Conservation (phyloP, 2,888 invertebrate species). For the Dynastes grantii region DNA sequence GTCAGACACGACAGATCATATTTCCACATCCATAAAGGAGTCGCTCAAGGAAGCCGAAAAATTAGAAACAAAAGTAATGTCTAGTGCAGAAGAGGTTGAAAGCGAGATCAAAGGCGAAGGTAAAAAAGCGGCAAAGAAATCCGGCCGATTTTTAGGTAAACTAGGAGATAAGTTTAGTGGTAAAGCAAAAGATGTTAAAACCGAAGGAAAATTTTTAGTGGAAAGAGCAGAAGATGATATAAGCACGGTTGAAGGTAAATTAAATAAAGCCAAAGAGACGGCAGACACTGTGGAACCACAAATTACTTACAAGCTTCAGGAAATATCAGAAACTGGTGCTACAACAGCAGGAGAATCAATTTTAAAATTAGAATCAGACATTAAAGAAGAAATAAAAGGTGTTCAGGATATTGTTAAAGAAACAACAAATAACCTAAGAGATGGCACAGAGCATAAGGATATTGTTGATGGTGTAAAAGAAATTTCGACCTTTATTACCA, state of each 20-base stretch:
- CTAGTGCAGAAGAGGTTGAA: conserved; percentile 6
- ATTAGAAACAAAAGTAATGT: background rate
- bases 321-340: background rate
- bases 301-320: background rate
- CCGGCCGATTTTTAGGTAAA: conserved; percentile 53
- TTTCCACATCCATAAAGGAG: conserved; percentile 1
- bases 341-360: background rate
- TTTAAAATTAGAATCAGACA: background rate
- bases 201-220: conserved; percentile 49
- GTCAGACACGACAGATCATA: background rate
- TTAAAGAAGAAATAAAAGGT: conserved; percentile 4
- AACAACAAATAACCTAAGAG: background rate
- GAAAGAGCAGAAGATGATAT: conserved; percentile 31
- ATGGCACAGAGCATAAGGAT: background rate
- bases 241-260: background rate
- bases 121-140: conserved; percentile 48
- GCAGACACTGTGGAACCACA: background rate
- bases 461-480: background rate
- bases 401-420: conserved; percentile 32
- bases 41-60: conserved; percentile 21
- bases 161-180: conserved; percentile 54
- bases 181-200: conserved; percentile 56
- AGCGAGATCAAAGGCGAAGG: conserved; percentile 42
- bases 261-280: background rate
- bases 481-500: background rate